Base-by-base conservation (phyloP, 1,140 invertebrate species). In the Trachymyrmex cornetzi region DNA sequence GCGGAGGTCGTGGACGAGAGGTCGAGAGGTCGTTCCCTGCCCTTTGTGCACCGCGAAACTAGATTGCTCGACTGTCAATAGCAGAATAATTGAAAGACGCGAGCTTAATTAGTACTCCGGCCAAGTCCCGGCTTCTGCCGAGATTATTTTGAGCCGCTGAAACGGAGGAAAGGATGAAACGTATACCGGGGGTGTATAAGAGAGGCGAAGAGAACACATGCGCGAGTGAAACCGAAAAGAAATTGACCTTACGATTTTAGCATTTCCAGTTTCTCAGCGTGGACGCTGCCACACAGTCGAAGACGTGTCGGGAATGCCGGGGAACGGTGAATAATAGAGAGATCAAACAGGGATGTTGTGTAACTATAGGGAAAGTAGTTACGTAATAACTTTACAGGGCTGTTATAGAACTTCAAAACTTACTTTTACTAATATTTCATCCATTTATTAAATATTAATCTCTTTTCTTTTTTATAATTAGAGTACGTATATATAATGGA, bases 61-160 rank as follows among this genome's bases (percentile, higher is more conserved):
- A 72, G 84, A 93, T 89, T 91, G 85, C 85, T 61, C 66, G 77
- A 87, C 80, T 92, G 91, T 91, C 91, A 90, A 92, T 91, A 89
- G 59, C 90, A 92, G 89, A 89, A 89, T 91, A 93, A 90, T 93
- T 88, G 89, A 91, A 90, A 91, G 85, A 88, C 79, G 81, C 87
- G 77, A 77, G 66, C 85, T 88, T 89, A 91, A 92, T 92, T 92
- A 92, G 89, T 86, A 89, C 59, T 64, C 79, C 64, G 77, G 48
- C 30, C 66, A 38, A 81, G 48, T 81, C 48, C 22, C n/a, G 30
- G 27, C 22, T 69, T 71, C 48, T 48, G 38, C 30, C 77, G 85
- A 87, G 87, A 64, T 87, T 90, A 79, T 81, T 86, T 88, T 64
- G 82, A 74, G 59, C 19, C n/a, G 59, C 0, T 55, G 61, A 57